Evolutionary conservation across 2,888 invertebrate genomes (phyloP), one percentile per base, ranked within the genome.

Genomic region (Platypus cylindrus): DNA sequence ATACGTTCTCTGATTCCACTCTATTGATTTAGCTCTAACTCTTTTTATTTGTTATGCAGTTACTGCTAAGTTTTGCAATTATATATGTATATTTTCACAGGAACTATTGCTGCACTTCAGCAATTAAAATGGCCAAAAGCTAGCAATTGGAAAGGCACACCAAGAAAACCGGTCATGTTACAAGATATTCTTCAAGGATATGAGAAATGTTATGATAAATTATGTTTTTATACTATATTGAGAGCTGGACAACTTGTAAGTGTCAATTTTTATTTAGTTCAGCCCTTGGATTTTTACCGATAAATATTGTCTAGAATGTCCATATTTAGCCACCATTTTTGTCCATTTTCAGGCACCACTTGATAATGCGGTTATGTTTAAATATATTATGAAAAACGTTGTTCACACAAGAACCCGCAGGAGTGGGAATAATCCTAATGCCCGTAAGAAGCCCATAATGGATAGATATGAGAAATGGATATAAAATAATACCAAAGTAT

Each of bases 201-300:
- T 52, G 66, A 71, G 41, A 81, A 84, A 53, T 62, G 67, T 2
- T 68, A 68, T 38, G 71, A 71, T 32, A 78, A 78, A 46, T 73
- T 86, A 30, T 63, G 71, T 31, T 75, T 85, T 57, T 85, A 78
- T 57, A 84, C 81, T 78, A 73, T 86, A 38, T 70, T 82, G 43
- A 65, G 76, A 45, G 78, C 84, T 35, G 85, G 85, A 17, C 85
- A 85, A 52, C 82, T 82, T 71, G 83, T 58, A 79, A 4, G 34
- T 15, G 20, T 9, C 20, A 20, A 20, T 11, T 27, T 27, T 27
- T 27, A 14, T 13, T 4, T 27, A 9, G 13, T 27, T 14, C n/a
- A n/a, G n/a, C n/a, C n/a, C n/a, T n/a, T n/a, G n/a, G n/a, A n/a
- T n/a, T n/a, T n/a, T n/a, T n/a, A n/a, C n/a, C n/a, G n/a, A n/a